These are phyloP conservation scores for Bradypus variegatus DNA, from an alignment of 2,797 vertebrate genomes.

Conservation along the genomic window DNA sequence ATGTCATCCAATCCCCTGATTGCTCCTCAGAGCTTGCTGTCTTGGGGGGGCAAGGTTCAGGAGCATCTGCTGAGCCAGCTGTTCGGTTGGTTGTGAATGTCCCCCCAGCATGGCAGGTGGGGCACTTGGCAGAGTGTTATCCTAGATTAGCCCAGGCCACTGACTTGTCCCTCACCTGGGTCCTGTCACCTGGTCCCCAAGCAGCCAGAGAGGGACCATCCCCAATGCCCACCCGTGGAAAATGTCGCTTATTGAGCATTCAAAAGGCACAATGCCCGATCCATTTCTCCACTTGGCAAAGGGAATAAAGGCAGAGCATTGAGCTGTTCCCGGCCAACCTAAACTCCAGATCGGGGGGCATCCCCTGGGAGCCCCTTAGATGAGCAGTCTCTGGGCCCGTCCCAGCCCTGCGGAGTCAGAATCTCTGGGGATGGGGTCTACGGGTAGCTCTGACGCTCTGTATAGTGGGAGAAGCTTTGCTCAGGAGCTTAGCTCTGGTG, in stretches of 20 bases:
- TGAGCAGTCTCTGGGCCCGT: background rate
- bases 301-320: background rate
- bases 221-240: accelerated
- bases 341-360: accelerated
- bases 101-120: background rate
- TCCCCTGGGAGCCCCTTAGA: no score
- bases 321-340: accelerated
- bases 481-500: no score
- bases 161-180: accelerated
- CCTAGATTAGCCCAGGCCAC: background rate
- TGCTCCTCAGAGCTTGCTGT: constrained; percentile 69
- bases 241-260: accelerated
- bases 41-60: constrained; percentile 65
- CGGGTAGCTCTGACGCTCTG: accelerated
- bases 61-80: constrained; percentile 53
- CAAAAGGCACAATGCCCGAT: background rate
- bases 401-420: accelerated
- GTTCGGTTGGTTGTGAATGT: constrained; percentile 55
- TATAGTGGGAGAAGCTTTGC: accelerated
- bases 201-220: accelerated
- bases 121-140: accelerated
- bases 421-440: background rate
- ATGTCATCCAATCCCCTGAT: constrained; percentile 74
- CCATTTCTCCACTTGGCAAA: accelerated
- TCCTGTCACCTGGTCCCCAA: accelerated